Evolutionary conservation across 2,113 vertebrate species (phyloP).

Genomic region (Bubo bubo): DNA sequence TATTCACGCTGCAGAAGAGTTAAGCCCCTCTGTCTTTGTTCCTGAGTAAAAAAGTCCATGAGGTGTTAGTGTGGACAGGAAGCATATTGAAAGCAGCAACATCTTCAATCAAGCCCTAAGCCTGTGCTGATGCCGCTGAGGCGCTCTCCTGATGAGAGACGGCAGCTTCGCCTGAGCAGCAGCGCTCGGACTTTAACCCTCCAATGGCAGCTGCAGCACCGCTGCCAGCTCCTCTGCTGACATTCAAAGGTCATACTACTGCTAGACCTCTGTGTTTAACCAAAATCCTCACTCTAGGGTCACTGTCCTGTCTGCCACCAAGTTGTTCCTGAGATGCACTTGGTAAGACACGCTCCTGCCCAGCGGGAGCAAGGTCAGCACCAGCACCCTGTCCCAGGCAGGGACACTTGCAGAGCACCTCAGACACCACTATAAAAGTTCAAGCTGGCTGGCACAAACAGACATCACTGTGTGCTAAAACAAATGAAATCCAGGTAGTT

Average conservation of each 20-base stretch:
- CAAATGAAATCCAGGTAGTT: background rate
- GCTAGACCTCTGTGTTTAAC: background rate
- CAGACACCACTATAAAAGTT: background rate
- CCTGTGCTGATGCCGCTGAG: slow-evolving; percentile 34
- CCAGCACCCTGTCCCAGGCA: fast-evolving
- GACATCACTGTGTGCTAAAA: background rate
- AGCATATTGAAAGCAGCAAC: slow-evolving; percentile 46
- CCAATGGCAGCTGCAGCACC: background rate
- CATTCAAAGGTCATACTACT: background rate
- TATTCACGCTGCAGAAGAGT: slow-evolving; percentile 74
- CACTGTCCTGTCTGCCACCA: fast-evolving
- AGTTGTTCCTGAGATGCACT: background rate
- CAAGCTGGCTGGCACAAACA: background rate
- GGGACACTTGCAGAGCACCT: background rate
- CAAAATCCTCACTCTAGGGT: background rate
- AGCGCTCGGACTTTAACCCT: slow-evolving; percentile 63
- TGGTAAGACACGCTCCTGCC: background rate
- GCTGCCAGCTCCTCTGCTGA: background rate
- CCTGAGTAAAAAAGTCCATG: slow-evolving; percentile 57
- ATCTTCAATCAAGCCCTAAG: slow-evolving; percentile 72
- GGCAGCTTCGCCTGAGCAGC: slow-evolving; percentile 58
- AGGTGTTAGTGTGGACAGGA: slow-evolving; percentile 37
- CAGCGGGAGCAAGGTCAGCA: background rate
- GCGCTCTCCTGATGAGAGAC: slow-evolving; percentile 59
- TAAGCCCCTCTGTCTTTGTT: slow-evolving; percentile 77